These are phyloP conservation scores for Orestias chungarensis DNA, from an alignment of 2,797 vertebrate genomes.

Conservation along the genomic window DNA sequence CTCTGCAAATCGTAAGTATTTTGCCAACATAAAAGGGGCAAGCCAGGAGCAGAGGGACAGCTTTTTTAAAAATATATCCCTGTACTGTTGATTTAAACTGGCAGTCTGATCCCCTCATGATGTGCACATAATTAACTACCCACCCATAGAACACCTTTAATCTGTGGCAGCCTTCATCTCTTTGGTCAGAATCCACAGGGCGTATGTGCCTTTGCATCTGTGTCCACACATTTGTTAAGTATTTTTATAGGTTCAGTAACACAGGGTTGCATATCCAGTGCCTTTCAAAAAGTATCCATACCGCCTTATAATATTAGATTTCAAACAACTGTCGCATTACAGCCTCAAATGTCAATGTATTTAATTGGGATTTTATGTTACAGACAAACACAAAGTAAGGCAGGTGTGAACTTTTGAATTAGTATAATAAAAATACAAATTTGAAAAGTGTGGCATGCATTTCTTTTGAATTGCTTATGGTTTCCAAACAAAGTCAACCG, in stretches of 20 bases:
- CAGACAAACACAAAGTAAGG: not conserved
- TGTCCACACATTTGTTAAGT: constrained; percentile 32
- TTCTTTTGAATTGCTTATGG: not conserved
- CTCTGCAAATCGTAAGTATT: constrained; percentile 48
- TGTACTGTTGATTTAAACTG: constrained; percentile 64
- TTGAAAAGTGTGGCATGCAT: not conserved
- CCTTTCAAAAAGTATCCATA: not conserved
- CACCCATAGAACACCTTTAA: constrained; percentile 64
- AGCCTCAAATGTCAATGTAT: not conserved
- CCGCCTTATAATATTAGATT: not conserved
- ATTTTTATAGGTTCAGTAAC: constrained; percentile 34
- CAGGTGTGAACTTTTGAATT: not conserved
- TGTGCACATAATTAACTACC: constrained; percentile 69
- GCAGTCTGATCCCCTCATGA: constrained; percentile 63
- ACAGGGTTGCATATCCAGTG: constrained; percentile 9
- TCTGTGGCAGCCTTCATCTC: constrained; percentile 52
- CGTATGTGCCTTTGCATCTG: constrained; percentile 26
- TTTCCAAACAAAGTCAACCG: not conserved
- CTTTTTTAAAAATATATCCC: constrained; percentile 25
- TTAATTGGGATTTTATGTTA: not conserved
- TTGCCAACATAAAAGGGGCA: constrained; percentile 63
- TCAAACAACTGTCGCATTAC: not conserved
- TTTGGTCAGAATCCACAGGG: constrained; percentile 19
- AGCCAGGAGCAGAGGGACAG: constrained; percentile 40
- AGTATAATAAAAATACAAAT: not conserved